phyloP scores from a whole-genome alignment of 2,888 invertebrate genomes.

The Gortyna flavago region DNA sequence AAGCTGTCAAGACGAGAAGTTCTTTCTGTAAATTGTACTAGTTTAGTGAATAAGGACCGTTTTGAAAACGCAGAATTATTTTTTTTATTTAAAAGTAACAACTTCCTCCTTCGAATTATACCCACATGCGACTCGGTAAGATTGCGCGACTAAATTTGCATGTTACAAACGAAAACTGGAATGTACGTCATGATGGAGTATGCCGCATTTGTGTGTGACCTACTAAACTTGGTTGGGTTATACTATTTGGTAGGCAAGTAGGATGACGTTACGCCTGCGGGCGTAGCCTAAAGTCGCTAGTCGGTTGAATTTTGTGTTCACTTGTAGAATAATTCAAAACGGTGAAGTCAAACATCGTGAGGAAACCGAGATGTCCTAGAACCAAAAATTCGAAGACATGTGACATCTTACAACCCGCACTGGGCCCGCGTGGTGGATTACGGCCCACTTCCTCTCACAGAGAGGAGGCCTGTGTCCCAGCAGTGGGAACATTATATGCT shows the following conservation, averaged over 20 bases:
- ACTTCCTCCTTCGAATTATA: constrained; percentile 44
- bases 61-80: not conserved
- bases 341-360: not conserved
- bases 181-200: constrained; percentile 42
- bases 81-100: constrained; percentile 30
- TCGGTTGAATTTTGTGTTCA: not conserved
- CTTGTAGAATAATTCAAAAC: not conserved
- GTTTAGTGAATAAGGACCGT: too few species aligned
- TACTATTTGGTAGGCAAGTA: constrained; percentile 32
- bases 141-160: constrained; percentile 56
- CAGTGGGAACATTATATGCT: not conserved
- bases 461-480: not conserved
- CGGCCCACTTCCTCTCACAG: not conserved
- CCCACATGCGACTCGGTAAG: constrained; percentile 27
- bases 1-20: not conserved
- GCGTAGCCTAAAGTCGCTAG: constrained; percentile 1
- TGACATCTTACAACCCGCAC: not conserved
- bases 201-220: constrained; percentile 63
- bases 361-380: not conserved
- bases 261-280: constrained; percentile 27
- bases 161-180: constrained; percentile 47
- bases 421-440: not conserved
- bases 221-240: constrained; percentile 67
- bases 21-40: not conserved
- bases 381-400: not conserved